Base-by-base conservation (phyloP, 1,140 invertebrate species). In the Drosophila nigrodunni region DNA sequence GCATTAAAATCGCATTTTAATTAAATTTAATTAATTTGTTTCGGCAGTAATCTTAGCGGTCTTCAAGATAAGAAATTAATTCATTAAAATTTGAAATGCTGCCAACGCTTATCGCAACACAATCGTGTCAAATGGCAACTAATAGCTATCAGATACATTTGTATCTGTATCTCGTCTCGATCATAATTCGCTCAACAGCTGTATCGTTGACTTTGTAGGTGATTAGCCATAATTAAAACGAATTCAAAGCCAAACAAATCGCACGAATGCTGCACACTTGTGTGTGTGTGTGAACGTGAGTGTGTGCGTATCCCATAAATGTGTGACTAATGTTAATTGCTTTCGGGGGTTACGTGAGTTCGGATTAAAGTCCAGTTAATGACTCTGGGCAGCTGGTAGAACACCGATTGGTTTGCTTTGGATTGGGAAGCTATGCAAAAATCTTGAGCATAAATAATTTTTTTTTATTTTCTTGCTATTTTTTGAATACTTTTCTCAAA, bases 171-270 rank as follows among this genome's bases (percentile, higher is more conserved):
- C 30, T 52, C 46, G 30, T 13, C 6, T 50, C 2, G 6, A 15
- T 8, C 15, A 7, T 18, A 39, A 34, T 52, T 11, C 3, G 6
- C 54, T 39, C 54, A 60, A 18, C 61, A 57, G 9, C 11, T 18
- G n/a, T 34, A 39, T 39, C 61, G 18, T 69, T 72, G 67, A 54
- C 71, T 82, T 70, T 65, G 75, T 61, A 78, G 70, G 74, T 87
- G 78, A 86, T 87, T 86, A 78, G 67, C 71, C 46, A 78, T 77
- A 82, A 87, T 87, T 82, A 78, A 76, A 82, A 30, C 71, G 64
- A 47, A 55, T 55, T 61, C 55, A 13, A 74, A 69, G 76, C 82
- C 54, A 73, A 86, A 82, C 75, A 81, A 81, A 73, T 60, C 62
- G 71, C 61, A 69, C 60, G 65, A 59, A 37, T 59, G 55, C 50